phyloP scores from a whole-genome alignment of 2,797 vertebrate species.

The Sardinella longiceps region DNA sequence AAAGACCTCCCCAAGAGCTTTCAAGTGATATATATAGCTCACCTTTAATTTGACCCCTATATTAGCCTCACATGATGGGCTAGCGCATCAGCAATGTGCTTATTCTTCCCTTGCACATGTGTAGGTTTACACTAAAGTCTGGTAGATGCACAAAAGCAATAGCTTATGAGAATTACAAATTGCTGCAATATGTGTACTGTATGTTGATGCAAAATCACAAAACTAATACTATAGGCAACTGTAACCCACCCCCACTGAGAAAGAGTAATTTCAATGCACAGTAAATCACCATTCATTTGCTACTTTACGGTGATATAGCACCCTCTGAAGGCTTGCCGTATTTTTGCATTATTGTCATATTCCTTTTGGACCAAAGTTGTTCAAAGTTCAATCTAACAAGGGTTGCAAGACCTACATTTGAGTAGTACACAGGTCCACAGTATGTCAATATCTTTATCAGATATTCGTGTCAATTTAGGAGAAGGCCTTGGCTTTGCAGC shows the following conservation, averaged over 20 bases:
- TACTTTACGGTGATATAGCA: background rate
- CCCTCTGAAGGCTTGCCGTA: background rate
- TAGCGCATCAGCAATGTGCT: too few relatives aligned
- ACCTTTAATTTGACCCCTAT: too few relatives aligned
- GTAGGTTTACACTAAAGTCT: background rate
- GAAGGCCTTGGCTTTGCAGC: too few relatives aligned
- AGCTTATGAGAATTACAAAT: background rate
- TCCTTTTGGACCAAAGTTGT: too few relatives aligned
- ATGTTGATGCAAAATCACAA: background rate
- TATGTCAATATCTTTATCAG: too few relatives aligned
- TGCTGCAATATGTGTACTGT: background rate
- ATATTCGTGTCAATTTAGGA: too few relatives aligned
- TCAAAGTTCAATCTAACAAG: too few relatives aligned
- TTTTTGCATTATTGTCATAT: background rate
- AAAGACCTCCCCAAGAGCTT: too few relatives aligned
- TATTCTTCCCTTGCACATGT: background rate
- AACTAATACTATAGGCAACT: background rate
- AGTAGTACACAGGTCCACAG: too few relatives aligned
- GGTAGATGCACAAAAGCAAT: background rate
- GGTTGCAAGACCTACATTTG: too few relatives aligned
- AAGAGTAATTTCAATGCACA: background rate
- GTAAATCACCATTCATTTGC: background rate
- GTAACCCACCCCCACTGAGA: background rate
- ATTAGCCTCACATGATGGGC: too few relatives aligned
- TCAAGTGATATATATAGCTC: too few relatives aligned